A percentile compares a stretch with the other conserved stretches of the same genome.
phyloP scores from a whole-genome alignment of 2,797 vertebrate genomes.

The Aselliscus stoliczkanus region DNA sequence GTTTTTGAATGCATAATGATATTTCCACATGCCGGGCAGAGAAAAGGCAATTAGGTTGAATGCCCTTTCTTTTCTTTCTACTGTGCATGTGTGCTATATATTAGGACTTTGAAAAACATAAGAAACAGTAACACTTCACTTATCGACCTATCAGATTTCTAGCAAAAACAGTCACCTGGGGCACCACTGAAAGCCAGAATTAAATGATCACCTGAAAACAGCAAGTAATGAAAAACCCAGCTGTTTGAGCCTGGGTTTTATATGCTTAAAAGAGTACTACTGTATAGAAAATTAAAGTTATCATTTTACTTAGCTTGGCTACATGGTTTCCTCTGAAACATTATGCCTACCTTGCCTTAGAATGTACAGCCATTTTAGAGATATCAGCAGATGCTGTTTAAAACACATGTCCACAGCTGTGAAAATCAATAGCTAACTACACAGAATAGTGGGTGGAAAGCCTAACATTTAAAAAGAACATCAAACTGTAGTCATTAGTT shows the following conservation, averaged over 20 bases:
- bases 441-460: neutral
- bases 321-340: neutral
- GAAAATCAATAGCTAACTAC: neutral
- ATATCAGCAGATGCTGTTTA: neutral
- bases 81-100: neutral
- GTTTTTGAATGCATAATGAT: neutral
- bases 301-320: neutral
- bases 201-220: neutral
- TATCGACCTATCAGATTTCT: neutral
- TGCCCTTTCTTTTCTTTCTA: neutral
- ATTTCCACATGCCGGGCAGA: neutral
- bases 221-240: neutral
- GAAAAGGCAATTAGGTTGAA: neutral
- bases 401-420: neutral
- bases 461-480: neutral
- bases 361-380: neutral
- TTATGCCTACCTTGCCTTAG: neutral
- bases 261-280: neutral
- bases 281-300: constrained; percentile 11
- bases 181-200: neutral
- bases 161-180: neutral
- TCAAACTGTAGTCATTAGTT: neutral
- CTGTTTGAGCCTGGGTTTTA: neutral
- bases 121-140: neutral
- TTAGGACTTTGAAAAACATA: constrained; percentile 2